Conservation (phyloP, 2,888 invertebrate species). For the Chrysolina oricalcia region DNA sequence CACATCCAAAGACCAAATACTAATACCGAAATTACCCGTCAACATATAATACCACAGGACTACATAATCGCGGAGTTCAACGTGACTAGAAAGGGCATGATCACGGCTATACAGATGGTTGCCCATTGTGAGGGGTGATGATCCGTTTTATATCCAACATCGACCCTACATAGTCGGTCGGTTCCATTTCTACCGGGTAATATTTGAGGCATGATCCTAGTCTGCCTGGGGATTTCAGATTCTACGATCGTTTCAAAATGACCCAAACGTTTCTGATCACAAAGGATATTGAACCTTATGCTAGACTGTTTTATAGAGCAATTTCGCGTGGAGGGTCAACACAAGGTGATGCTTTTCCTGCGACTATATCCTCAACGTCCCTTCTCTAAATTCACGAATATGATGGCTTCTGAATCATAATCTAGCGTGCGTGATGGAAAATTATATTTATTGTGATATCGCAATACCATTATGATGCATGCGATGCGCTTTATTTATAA, state of each 20-base stretch:
- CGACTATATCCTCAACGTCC: conserved; percentile 35
- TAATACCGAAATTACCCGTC: background rate
- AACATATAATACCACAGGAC: background rate
- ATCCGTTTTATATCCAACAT: conserved; percentile 67
- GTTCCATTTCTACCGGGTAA: conserved; percentile 58
- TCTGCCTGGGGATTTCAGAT: conserved; percentile 54
- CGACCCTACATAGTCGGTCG: conserved; percentile 56
- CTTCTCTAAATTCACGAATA: conserved; percentile 64
- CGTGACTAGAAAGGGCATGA: conserved; percentile 30
- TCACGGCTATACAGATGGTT: conserved; percentile 55
- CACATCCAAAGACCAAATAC: background rate
- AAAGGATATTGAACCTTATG: background rate
- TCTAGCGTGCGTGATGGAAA: conserved; percentile 65
- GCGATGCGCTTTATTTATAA: conserved; percentile 47
- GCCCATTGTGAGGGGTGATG: conserved; percentile 58
- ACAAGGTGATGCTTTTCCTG: conserved; percentile 4
- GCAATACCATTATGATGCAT: conserved; percentile 52
- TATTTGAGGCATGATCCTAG: conserved; percentile 59
- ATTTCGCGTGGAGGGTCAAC: background rate
- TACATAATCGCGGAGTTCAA: conserved; percentile 1
- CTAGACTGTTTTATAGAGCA: background rate
- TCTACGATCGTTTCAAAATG: conserved; percentile 1
- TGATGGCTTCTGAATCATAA: conserved; percentile 67
- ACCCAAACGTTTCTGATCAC: background rate
- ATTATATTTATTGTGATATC: conserved; percentile 64